Conservation (phyloP, 2,113 vertebrate genomes). For the Antechinus stuartii region DNA sequence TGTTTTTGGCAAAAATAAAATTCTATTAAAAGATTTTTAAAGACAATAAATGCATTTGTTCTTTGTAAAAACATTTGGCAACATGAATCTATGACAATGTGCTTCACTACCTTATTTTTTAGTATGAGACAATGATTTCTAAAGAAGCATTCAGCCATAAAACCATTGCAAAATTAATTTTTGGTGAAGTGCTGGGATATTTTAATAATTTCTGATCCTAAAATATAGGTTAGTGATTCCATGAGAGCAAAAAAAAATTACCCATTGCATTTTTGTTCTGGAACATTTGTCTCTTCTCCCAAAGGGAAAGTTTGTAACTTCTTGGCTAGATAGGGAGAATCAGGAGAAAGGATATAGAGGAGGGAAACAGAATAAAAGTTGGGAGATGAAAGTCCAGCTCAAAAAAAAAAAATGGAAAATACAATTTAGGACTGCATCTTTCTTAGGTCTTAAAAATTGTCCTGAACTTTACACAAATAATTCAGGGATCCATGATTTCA, state of each 20-base stretch:
- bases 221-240: slow-evolving; percentile 32
- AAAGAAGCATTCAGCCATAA: background rate
- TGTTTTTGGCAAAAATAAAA: background rate
- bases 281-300: slow-evolving; percentile 28
- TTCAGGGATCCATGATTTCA: too few species aligned
- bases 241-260: background rate
- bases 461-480: too few species aligned
- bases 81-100: background rate
- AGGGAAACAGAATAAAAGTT: background rate
- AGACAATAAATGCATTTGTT: too few species aligned
- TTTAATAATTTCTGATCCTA: slow-evolving; percentile 32
- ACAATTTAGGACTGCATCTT: too few species aligned
- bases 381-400: slow-evolving; percentile 14
- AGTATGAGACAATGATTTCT: background rate
- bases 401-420: too few species aligned
- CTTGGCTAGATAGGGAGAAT: fast-evolving
- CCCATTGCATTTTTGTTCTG: slow-evolving; percentile 8
- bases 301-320: background rate
- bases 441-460: too few species aligned
- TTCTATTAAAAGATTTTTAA: too few species aligned
- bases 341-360: background rate
- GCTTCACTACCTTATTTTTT: background rate
- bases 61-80: background rate
- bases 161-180: background rate
- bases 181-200: slow-evolving; percentile 25